Evolutionary conservation across 2,797 vertebrate species (phyloP).

Genomic region (Serranus cabrilla): DNA sequence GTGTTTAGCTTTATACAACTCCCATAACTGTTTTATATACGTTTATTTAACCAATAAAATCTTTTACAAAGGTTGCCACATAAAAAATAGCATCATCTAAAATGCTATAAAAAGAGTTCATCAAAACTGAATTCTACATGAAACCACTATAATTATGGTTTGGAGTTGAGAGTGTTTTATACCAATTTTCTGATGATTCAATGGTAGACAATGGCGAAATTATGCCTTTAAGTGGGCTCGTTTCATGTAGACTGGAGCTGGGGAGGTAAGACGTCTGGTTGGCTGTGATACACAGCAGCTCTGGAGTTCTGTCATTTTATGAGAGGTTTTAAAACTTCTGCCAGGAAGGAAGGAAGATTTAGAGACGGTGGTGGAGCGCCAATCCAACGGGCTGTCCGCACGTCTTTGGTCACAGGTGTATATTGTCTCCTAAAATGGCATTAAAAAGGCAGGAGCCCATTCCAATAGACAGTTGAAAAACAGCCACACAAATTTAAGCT

Average conservation of each 20-base stretch:
- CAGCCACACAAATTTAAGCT: conserved; percentile 64
- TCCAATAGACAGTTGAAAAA: conserved; percentile 64
- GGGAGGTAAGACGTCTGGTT: conserved; percentile 34
- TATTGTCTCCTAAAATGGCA: conserved; percentile 64
- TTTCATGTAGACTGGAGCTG: conserved; percentile 37
- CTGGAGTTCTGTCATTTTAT: conserved; percentile 58
- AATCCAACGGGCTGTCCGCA: conserved; percentile 42
- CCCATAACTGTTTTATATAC: neutral
- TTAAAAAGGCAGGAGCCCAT: conserved; percentile 43
- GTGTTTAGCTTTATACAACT: conserved; percentile 21
- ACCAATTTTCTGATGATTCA: conserved; percentile 14
- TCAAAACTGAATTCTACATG: conserved; percentile 5
- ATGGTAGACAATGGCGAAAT: conserved; percentile 37
- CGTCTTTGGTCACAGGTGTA: conserved; percentile 68
- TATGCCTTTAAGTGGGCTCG: conserved; percentile 34
- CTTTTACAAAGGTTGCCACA: neutral
- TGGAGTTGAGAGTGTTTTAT: neutral
- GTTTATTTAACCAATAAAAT: conserved; percentile 6
- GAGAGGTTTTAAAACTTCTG: conserved; percentile 63
- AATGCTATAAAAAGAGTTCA: neutral
- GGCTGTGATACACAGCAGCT: conserved; percentile 55
- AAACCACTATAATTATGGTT: conserved; percentile 26
- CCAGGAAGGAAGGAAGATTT: conserved; percentile 63
- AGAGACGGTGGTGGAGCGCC: conserved; percentile 43
- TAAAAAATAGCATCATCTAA: neutral